A percentile compares a stretch with the other conserved stretches of the same genome.
Evolutionary conservation across 1,140 invertebrate genomes (phyloP).

Genomic region (Ericerus pela): DNA sequence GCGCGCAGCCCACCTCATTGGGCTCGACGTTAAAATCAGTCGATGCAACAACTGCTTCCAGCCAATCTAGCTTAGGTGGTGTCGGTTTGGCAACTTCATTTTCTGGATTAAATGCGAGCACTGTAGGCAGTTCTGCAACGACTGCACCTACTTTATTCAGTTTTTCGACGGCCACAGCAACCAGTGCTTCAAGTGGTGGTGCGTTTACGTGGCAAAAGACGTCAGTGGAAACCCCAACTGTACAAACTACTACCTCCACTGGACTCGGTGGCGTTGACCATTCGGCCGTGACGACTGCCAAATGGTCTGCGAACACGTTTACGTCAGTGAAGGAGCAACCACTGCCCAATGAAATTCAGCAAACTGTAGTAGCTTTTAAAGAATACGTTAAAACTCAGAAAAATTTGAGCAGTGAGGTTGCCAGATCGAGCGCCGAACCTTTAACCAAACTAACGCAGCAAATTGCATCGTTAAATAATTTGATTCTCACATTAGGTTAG

Average conservation of each 20-base stretch:
- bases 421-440: conserved; percentile 51
- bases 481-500: conserved; percentile 45
- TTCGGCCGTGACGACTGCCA: conserved; percentile 32
- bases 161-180: not conserved
- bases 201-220: conserved; percentile 5
- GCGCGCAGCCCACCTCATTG: no score
- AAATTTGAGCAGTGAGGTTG: conserved; percentile 60
- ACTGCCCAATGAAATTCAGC: conserved; percentile 54
- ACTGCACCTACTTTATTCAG: not conserved
- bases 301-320: conserved; percentile 32
- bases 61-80: no score
- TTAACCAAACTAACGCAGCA: conserved; percentile 47
- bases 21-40: no score
- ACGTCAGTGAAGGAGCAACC: conserved; percentile 49
- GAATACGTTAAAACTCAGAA: conserved; percentile 72
- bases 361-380: conserved; percentile 46
- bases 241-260: conserved; percentile 29
- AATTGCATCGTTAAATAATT: conserved; percentile 44
- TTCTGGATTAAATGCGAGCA: no score
- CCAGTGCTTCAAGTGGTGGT: not conserved
- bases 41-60: no score
- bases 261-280: conserved; percentile 48
- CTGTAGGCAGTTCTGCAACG: not conserved
- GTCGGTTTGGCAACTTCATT: no score
- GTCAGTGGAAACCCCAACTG: conserved; percentile 19